Evolutionary conservation across 1,140 invertebrate species (phyloP).

Genomic region (Zaprionus tsacasi): DNA sequence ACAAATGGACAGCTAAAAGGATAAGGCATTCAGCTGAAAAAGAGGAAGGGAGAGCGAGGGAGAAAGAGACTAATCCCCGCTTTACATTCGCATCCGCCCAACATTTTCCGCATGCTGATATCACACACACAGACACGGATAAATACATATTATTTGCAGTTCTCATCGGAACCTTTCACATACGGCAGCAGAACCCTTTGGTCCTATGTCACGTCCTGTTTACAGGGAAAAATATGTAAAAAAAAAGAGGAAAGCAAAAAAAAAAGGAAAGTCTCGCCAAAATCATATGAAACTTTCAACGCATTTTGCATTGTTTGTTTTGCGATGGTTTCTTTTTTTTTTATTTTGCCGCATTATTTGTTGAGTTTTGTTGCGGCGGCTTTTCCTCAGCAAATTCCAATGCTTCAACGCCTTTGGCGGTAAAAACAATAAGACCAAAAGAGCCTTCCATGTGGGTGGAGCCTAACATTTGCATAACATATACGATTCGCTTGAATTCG

Average conservation of each 20-base stretch:
- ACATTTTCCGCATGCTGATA: constrained; percentile 12
- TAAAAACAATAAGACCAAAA: constrained; percentile 60
- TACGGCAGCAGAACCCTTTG: constrained; percentile 40
- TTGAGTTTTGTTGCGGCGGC: constrained; percentile 55
- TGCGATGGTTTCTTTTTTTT: constrained; percentile 30
- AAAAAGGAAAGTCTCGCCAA: constrained; percentile 20
- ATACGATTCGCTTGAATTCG: constrained; percentile 1
- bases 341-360: constrained; percentile 35
- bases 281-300: constrained; percentile 71
- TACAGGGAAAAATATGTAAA: constrained; percentile 1
- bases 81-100: neutral
- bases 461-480: constrained; percentile 56
- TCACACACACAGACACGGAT: constrained; percentile 10
- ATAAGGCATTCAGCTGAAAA: neutral
- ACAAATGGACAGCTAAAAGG: neutral
- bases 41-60: neutral
- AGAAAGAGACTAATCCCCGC: neutral
- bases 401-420: constrained; percentile 54
- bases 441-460: constrained; percentile 29
- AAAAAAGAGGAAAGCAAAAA: neutral
- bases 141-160: constrained; percentile 35
- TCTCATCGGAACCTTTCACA: constrained; percentile 18
- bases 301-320: constrained; percentile 65
- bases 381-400: constrained; percentile 53
- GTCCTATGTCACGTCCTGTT: constrained; percentile 55